phyloP scores from a whole-genome alignment of 2,113 vertebrate genomes.

The Talpa occidentalis region DNA sequence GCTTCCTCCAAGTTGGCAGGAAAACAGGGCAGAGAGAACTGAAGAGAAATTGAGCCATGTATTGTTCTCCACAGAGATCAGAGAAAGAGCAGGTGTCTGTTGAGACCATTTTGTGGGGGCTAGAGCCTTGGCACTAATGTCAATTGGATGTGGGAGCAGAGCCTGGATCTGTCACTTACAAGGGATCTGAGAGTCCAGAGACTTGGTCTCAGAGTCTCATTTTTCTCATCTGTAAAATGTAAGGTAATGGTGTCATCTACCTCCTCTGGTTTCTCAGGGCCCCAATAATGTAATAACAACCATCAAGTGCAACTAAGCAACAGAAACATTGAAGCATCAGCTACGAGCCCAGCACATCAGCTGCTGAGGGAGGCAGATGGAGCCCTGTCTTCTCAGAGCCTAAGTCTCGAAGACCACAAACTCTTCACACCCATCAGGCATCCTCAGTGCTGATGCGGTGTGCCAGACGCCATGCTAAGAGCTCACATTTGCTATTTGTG shows the following conservation, averaged over 20 bases:
- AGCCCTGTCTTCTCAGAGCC: neutral
- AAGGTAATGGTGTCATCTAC: fast-evolving
- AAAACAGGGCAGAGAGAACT: neutral
- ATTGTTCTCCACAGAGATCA: neutral
- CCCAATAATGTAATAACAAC: neutral
- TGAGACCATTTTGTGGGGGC: neutral
- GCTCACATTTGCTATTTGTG: neutral
- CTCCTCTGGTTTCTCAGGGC: neutral
- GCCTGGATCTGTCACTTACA: neutral
- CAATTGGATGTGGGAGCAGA: neutral
- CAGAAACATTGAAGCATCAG: neutral
- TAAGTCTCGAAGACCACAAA: neutral
- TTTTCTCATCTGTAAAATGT: neutral
- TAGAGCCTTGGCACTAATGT: no score
- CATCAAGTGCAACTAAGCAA: neutral
- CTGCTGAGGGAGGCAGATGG: neutral
- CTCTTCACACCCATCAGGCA: neutral
- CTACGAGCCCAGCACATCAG: fast-evolving
- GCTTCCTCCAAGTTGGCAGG: neutral
- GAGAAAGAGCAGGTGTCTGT: neutral
- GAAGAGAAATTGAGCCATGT: neutral
- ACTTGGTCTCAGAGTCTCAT: neutral
- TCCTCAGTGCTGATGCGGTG: neutral
- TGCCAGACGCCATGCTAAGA: neutral
- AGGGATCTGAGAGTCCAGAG: neutral